Percentiles rank a stretch among this genome's conserved stretches.
Conservation (phyloP, 1,140 invertebrate genomes). For the Octopus sinensis region DNA sequence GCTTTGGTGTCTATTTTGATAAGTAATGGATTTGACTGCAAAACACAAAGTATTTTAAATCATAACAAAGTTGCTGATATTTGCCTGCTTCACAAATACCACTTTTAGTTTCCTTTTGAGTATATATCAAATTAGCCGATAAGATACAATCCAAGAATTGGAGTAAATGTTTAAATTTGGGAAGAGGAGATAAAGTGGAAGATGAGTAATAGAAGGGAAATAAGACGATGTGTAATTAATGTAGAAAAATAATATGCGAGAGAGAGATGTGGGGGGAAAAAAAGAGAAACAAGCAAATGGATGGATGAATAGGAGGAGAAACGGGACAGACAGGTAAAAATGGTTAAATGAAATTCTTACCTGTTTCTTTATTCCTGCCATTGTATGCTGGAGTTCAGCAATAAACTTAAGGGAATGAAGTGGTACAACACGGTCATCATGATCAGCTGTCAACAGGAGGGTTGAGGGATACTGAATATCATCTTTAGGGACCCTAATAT, state of each 20-base stretch:
- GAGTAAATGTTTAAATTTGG: too few species aligned
- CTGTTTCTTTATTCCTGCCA: conserved; percentile 65
- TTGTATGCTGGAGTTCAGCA: conserved; percentile 79
- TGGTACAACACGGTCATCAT: conserved; percentile 95
- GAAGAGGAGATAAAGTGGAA: too few species aligned
- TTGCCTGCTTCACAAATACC: too few species aligned
- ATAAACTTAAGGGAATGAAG: conserved; percentile 93
- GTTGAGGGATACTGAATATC: conserved; percentile 81
- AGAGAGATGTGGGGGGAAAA: neutral
- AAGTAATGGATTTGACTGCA: conserved; percentile 82
- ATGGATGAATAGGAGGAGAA: neutral
- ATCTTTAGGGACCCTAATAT: conserved; percentile 69
- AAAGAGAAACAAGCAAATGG: neutral
- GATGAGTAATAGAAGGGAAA: too few species aligned
- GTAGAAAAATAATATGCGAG: too few species aligned
- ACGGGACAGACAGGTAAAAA: too few species aligned
- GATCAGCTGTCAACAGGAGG: conserved; percentile 89
- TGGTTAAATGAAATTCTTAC: conserved; percentile 24
- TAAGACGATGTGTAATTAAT: too few species aligned
- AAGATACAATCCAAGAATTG: too few species aligned
- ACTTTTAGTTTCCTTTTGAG: too few species aligned
- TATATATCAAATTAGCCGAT: too few species aligned
- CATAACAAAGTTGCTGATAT: too few species aligned
- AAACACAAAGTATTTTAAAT: too few species aligned
- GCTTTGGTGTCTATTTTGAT: conserved; percentile 90